Percentiles rank a stretch among this genome's conserved stretches.
phyloP scores from a whole-genome alignment of 1,140 invertebrate species.

The Rhynchophorus ferrugineus region DNA sequence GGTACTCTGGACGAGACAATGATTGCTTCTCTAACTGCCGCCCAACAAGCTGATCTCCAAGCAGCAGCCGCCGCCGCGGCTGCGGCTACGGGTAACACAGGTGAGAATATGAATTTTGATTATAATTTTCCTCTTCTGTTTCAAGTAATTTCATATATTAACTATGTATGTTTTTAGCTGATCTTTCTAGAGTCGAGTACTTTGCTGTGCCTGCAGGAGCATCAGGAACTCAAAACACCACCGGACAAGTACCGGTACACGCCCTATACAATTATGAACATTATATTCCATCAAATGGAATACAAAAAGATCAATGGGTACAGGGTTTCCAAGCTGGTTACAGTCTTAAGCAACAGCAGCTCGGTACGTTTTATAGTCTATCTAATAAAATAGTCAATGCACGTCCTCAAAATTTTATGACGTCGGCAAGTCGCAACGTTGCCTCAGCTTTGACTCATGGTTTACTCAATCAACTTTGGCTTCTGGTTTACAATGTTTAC shows the following conservation, averaged over 20 bases:
- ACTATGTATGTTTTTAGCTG: conserved; percentile 12
- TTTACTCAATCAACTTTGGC: too few relatives aligned
- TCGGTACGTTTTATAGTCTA: conserved; percentile 26
- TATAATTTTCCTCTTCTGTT: too few relatives aligned
- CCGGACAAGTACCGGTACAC: conserved; percentile 38
- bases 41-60: conserved; percentile 17
- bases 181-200: conserved; percentile 42
- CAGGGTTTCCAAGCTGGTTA: conserved; percentile 44
- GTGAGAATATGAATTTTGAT: conserved; percentile 10
- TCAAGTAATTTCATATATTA: background rate
- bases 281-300: conserved; percentile 29
- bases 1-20: conserved; percentile 36
- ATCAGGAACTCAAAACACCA: conserved; percentile 10
- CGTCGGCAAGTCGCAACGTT: too few relatives aligned
- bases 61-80: conserved; percentile 11
- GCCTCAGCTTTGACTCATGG: too few relatives aligned
- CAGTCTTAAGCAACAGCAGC: conserved; percentile 36
- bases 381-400: background rate
- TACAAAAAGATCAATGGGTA: conserved; percentile 34
- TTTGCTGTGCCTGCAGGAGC: conserved; percentile 45
- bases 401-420: background rate
- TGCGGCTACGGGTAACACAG: conserved; percentile 8
- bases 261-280: conserved; percentile 38
- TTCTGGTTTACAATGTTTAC: too few relatives aligned
- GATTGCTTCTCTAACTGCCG: conserved; percentile 34